Conservation (phyloP, 2,888 invertebrate species). For the Drosophila tanythrix region DNA sequence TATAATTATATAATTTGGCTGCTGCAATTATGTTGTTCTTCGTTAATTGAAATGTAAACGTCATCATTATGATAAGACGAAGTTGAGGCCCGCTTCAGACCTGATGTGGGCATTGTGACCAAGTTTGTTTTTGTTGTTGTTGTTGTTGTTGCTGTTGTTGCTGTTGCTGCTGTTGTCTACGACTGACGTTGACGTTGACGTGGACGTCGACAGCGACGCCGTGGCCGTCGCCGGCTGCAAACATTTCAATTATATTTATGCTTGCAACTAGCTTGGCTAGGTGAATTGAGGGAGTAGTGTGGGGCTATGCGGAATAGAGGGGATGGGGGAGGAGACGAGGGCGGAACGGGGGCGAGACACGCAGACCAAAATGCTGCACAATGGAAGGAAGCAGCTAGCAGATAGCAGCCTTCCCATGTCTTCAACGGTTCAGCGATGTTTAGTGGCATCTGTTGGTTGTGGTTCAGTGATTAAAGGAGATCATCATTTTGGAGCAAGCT, state of each 20-base stretch:
- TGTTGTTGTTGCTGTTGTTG: slow-evolving; percentile 11
- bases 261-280: slow-evolving; percentile 7
- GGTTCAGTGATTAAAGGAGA: not conserved
- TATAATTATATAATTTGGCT: slow-evolving; percentile 81
- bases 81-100: slow-evolving; percentile 24
- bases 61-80: slow-evolving; percentile 79
- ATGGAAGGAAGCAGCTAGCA: not conserved
- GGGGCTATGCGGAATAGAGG: not conserved
- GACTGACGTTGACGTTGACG: slow-evolving; percentile 31
- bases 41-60: slow-evolving; percentile 82
- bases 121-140: slow-evolving; percentile 12
- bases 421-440: not conserved
- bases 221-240: slow-evolving; percentile 69
- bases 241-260: slow-evolving; percentile 43
- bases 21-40: slow-evolving; percentile 80
- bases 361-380: not conserved
- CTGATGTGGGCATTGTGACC: slow-evolving; percentile 27
- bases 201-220: slow-evolving; percentile 55
- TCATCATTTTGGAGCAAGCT: not conserved
- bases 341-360: not conserved
- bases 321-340: not conserved
- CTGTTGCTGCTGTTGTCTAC: slow-evolving; percentile 20
- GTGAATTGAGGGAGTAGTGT: not conserved
- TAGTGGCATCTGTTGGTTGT: not conserved
- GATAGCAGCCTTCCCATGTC: not conserved